These are phyloP conservation scores for Ochotona princeps DNA, from an alignment of 2,113 vertebrate species.

Conservation along the genomic window DNA sequence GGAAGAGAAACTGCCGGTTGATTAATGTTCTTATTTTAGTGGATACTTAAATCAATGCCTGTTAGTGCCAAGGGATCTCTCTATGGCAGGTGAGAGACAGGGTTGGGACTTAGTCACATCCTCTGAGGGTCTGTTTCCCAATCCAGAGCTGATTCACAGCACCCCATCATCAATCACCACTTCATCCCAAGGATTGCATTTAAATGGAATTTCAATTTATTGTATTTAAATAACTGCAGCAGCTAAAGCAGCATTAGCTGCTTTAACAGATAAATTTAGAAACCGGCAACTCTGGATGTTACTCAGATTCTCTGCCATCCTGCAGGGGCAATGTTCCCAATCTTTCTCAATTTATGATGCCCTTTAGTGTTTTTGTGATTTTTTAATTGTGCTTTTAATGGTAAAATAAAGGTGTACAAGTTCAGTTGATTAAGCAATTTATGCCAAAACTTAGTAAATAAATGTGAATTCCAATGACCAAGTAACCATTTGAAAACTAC, in stretches of 20 bases:
- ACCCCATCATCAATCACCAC: not conserved
- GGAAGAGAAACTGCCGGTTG: not conserved
- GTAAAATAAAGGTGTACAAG: not conserved
- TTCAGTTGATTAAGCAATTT: not conserved
- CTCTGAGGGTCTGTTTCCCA: not conserved
- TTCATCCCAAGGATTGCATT: not conserved
- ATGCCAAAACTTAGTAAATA: not conserved
- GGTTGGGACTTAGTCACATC: not conserved
- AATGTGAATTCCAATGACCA: not conserved
- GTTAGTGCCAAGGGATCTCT: not conserved
- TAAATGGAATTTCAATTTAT: not conserved
- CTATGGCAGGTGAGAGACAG: not conserved
- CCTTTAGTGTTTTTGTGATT: not conserved
- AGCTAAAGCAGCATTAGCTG: not conserved
- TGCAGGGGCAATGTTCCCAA: not conserved
- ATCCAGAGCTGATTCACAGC: not conserved
- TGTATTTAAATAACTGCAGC: not conserved
- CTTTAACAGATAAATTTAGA: not conserved
- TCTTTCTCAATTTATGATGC: not conserved
- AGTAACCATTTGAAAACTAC: not conserved
- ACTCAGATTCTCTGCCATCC: not conserved
- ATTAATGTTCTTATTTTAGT: not conserved
- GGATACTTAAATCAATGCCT: not conserved
- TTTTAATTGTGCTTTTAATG: not conserved
- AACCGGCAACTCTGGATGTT: not conserved